Evolutionary conservation across 2,797 vertebrate genomes (phyloP).

Genomic region (Acipenser oxyrinchus): DNA sequence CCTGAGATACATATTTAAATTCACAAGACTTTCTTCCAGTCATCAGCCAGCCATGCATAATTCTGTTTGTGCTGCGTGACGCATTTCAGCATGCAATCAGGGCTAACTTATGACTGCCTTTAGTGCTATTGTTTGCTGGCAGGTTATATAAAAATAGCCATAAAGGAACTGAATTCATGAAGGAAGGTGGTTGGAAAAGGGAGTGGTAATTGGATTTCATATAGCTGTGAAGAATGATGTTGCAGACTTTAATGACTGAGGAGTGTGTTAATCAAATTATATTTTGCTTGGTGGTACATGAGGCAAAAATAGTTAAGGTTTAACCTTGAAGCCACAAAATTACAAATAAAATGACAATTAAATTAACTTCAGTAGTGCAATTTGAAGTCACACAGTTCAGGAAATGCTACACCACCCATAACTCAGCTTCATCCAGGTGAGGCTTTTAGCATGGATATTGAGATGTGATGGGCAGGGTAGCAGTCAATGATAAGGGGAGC

Average conservation of each 20-base stretch:
- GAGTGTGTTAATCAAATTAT: neutral
- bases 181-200: neutral
- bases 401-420: too few relatives aligned
- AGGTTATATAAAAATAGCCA: too few relatives aligned
- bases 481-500: neutral
- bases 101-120: neutral
- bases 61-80: neutral
- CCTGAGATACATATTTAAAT: too few relatives aligned
- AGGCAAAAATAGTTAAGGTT: neutral
- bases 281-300: neutral
- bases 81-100: neutral
- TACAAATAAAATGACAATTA: too few relatives aligned
- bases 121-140: too few relatives aligned
- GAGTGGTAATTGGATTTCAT: neutral
- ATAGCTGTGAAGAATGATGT: neutral
- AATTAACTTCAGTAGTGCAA: too few relatives aligned
- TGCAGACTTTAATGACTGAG: neutral
- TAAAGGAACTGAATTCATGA: too few relatives aligned
- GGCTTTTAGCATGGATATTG: too few relatives aligned
- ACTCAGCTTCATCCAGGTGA: too few relatives aligned
- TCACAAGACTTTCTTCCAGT: neutral
- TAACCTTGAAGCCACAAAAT: too few relatives aligned
- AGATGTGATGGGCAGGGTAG: too few relatives aligned
- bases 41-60: neutral
- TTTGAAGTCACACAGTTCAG: too few relatives aligned